A percentile compares a stretch with the other conserved stretches of the same genome.
These are phyloP conservation scores for Hyaena hyaena DNA, from an alignment of 2,113 vertebrate genomes.

Conservation along the genomic window DNA sequence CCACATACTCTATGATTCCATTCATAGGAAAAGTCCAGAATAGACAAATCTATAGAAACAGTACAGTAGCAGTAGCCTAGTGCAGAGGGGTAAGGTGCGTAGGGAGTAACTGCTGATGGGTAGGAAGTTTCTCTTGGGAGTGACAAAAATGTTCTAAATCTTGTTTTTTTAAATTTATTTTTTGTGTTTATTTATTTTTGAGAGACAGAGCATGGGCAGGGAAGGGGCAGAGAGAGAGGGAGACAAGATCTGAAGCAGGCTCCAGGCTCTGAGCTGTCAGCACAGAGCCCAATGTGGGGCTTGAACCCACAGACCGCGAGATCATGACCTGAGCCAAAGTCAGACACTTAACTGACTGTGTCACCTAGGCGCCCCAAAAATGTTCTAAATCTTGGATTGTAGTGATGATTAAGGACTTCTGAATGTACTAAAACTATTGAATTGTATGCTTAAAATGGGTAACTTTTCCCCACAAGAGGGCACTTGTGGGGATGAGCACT, in stretches of 20 bases:
- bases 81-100: neutral
- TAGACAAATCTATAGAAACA: neutral
- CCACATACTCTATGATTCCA: neutral
- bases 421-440: neutral
- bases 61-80: neutral
- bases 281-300: no score
- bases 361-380: neutral
- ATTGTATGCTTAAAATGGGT: neutral
- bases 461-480: neutral
- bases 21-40: neutral
- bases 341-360: no score
- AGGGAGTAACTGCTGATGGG: neutral
- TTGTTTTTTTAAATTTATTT: neutral
- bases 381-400: slow-evolving; percentile 11
- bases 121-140: neutral
- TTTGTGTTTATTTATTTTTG: no score
- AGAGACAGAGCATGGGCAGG: no score
- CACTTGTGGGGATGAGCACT: no score
- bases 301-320: no score
- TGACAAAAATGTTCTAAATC: slow-evolving; percentile 13
- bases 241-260: no score
- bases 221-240: no score
- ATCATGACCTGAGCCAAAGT: no score
- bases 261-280: no score
- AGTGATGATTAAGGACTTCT: neutral